A percentile compares a stretch with the other conserved stretches of the same genome.
Conservation (phyloP, 1,140 invertebrate genomes). For the Kradibia gibbosae region DNA sequence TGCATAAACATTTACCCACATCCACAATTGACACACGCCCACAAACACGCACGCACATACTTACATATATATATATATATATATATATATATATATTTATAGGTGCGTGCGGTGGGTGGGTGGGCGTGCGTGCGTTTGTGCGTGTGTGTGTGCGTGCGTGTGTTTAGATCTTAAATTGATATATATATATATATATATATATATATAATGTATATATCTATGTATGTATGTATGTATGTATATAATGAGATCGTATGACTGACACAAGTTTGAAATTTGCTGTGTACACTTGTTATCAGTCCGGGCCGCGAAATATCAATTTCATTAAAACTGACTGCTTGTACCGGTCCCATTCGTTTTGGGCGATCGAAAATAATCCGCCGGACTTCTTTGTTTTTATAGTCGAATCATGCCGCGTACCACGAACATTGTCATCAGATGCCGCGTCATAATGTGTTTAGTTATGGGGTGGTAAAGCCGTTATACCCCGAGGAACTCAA, state of each 20-base stretch:
- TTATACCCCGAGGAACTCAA: background rate
- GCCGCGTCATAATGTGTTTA: slow-evolving; percentile 31
- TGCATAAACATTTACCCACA: too few relatives aligned
- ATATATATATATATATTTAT: background rate
- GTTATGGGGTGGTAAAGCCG: slow-evolving; percentile 35
- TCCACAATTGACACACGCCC: too few relatives aligned
- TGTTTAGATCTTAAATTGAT: too few relatives aligned
- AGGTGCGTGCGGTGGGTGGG: background rate
- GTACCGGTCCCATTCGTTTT: slow-evolving; percentile 44
- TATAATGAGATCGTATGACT: slow-evolving; percentile 64
- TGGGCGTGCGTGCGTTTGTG: background rate
- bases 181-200: slow-evolving; percentile 1
- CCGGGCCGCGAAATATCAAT: background rate
- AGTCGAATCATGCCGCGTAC: background rate
- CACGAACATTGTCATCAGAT: background rate
- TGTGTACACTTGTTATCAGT: background rate
- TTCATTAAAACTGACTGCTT: slow-evolving; percentile 29
- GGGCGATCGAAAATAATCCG: slow-evolving; percentile 1
- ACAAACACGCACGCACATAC: background rate
- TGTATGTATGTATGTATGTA: background rate
- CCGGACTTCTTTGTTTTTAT: slow-evolving; percentile 24
- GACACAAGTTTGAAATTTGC: slow-evolving; percentile 75
- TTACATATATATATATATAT: background rate
- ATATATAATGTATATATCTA: background rate
- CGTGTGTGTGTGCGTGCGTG: background rate